These are phyloP conservation scores for Archivesica marissinica DNA, from an alignment of 1,140 invertebrate species.

Conservation along the genomic window DNA sequence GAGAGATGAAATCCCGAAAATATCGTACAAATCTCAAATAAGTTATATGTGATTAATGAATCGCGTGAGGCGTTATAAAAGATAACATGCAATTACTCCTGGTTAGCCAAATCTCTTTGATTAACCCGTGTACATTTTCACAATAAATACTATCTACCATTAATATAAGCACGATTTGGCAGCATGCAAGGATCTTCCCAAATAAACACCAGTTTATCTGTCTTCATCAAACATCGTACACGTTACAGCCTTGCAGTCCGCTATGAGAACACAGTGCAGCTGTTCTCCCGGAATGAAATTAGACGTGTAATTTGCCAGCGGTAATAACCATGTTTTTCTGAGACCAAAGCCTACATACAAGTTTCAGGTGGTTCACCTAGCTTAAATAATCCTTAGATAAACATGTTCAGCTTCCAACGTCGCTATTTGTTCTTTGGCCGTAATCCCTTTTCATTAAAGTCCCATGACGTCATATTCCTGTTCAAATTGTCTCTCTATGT, in stretches of 20 bases:
- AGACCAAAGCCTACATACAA: background rate
- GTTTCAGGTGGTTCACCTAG: slow-evolving; percentile 9
- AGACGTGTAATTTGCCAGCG: slow-evolving; percentile 19
- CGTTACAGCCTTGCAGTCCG: background rate
- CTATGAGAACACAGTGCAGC: background rate
- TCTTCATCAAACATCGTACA: background rate
- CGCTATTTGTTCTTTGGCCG: too few species aligned
- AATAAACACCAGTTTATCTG: background rate
- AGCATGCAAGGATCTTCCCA: background rate
- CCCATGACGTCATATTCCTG: background rate
- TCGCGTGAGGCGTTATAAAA: too few species aligned
- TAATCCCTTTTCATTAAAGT: background rate
- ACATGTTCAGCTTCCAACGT: too few species aligned
- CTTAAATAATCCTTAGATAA: too few species aligned
- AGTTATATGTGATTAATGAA: too few species aligned
- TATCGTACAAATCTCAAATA: too few species aligned
- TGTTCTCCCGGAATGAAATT: slow-evolving; percentile 2
- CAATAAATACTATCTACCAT: background rate
- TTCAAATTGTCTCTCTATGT: background rate
- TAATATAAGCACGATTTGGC: background rate
- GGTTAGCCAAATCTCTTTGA: background rate
- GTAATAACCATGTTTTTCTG: background rate
- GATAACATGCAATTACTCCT: too few species aligned
- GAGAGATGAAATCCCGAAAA: too few species aligned
- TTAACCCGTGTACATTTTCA: background rate